Conservation (phyloP, 2,113 vertebrate genomes). For the Scopus umbretta region DNA sequence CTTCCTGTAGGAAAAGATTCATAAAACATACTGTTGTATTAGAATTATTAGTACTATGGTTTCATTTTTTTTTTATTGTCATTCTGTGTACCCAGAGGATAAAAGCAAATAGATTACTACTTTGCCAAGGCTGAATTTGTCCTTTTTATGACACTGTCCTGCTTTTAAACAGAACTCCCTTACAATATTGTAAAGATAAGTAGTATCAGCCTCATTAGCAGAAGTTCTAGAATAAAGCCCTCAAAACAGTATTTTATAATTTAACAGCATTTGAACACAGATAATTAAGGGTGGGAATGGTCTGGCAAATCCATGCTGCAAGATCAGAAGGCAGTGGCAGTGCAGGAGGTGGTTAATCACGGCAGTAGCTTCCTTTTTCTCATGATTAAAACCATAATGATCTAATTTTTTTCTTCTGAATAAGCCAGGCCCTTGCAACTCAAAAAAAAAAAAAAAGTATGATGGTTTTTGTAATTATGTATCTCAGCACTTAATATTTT, state of each 20-base stretch:
- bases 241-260: not conserved
- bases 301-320: not conserved
- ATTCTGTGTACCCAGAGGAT: not conserved
- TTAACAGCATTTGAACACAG: not conserved
- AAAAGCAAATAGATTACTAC: not conserved
- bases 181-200: not conserved
- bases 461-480: not conserved
- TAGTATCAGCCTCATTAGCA: not conserved
- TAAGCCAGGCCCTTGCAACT: not conserved
- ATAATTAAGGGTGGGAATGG: not conserved
- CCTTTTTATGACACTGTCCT: not conserved
- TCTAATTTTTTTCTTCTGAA: not conserved
- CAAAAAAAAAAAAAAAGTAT: not conserved
- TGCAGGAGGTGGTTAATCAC: not conserved
- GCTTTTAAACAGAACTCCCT: not conserved
- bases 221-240: not conserved
- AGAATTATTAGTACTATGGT: not conserved
- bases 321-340: not conserved
- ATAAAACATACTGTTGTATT: not conserved
- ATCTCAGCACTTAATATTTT: constrained; percentile 1
- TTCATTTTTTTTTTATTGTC: not conserved
- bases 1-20: not conserved
- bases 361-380: not conserved
- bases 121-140: not conserved
- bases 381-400: not conserved